A percentile compares a stretch with the other conserved stretches of the same genome.
Evolutionary conservation across 2,113 vertebrate species (phyloP).

Genomic region (Gobius niger): DNA sequence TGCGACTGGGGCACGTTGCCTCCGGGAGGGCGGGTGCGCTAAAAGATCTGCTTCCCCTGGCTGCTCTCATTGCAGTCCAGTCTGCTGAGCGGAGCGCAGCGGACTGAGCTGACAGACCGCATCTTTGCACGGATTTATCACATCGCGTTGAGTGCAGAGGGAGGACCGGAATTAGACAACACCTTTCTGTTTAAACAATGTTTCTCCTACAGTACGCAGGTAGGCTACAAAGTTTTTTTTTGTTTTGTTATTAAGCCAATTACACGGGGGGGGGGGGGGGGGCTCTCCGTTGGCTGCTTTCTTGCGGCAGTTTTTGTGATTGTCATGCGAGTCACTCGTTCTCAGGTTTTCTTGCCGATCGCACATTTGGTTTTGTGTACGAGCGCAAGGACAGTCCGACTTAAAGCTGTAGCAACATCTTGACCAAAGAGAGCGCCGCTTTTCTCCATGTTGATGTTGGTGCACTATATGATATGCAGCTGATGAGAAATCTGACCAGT

Average conservation of each 20-base stretch:
- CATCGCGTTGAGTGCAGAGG: constrained; percentile 38
- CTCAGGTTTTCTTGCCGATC: not conserved
- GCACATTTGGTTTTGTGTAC: not conserved
- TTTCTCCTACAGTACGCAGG: constrained; percentile 84
- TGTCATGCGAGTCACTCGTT: not conserved
- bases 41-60: constrained; percentile 68
- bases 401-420: too few relatives aligned
- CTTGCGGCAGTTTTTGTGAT: constrained; percentile 8
- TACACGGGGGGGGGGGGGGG: too few relatives aligned
- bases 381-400: too few relatives aligned
- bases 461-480: too few relatives aligned
- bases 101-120: constrained; percentile 45
- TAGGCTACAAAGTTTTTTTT: constrained; percentile 56
- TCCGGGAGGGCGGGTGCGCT: constrained; percentile 63
- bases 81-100: constrained; percentile 66
- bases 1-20: constrained; percentile 47
- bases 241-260: not conserved
- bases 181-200: constrained; percentile 71
- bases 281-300: not conserved
- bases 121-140: constrained; percentile 62
- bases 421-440: too few relatives aligned
- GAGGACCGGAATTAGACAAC: constrained; percentile 33
- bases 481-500: too few relatives aligned
- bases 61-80: constrained; percentile 73
- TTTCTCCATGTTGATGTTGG: too few relatives aligned